Evolutionary conservation across 1,140 invertebrate genomes (phyloP).

Genomic region (Sinella curviseta): DNA sequence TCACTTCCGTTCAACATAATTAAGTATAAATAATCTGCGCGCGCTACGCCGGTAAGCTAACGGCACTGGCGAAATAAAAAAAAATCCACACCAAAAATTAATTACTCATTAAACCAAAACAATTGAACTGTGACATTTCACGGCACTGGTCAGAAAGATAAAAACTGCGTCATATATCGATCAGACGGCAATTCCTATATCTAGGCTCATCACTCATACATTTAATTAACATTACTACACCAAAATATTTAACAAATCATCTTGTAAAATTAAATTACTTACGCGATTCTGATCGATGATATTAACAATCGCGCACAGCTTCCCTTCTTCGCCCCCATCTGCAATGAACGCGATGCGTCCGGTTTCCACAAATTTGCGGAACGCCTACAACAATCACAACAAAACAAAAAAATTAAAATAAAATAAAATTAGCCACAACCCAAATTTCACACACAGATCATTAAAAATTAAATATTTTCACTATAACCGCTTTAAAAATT

Average conservation of each 20-base stretch:
- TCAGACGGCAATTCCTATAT: conserved; percentile 73
- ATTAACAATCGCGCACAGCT: conserved; percentile 90
- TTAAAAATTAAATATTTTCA: too few species aligned
- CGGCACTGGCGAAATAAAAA: too few species aligned
- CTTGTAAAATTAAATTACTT: conserved; percentile 55
- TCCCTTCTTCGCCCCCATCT: conserved; percentile 83
- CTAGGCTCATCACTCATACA: conserved; percentile 57
- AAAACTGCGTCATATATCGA: conserved; percentile 59
- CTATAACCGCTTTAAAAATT: too few species aligned
- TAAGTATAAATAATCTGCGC: too few species aligned
- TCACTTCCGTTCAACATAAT: too few species aligned
- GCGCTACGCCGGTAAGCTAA: too few species aligned
- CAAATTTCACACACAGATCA: too few species aligned
- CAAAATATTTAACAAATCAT: background rate
- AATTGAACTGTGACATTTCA: too few species aligned
- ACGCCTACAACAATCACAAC: conserved; percentile 64
- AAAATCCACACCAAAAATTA: background rate
- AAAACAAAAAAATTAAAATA: conserved; percentile 5
- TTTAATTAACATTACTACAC: background rate
- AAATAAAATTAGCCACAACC: too few species aligned
- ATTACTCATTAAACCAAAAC: too few species aligned
- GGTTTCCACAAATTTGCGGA: conserved; percentile 91
- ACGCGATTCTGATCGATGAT: conserved; percentile 96
- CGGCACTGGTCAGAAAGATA: conserved; percentile 53
- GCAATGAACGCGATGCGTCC: conserved; percentile 93